Conservation (phyloP, 2,888 invertebrate genomes). For the Arenicola marina region DNA sequence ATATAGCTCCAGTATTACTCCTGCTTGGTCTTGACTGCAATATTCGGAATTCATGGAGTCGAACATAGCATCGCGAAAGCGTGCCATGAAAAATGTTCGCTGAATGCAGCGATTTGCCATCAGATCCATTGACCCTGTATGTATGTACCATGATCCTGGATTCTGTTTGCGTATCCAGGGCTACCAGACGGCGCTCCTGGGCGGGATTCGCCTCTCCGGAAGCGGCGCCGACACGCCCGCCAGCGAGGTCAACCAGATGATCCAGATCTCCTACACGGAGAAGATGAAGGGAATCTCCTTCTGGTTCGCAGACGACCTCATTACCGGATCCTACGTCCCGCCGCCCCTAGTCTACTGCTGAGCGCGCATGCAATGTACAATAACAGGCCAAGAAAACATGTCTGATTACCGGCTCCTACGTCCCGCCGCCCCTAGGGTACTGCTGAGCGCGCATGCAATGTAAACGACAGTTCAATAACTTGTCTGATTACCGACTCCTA, state of each 20-base stretch:
- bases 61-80: no score
- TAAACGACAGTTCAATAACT: no score
- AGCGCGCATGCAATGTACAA: background rate
- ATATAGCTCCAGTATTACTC: no score
- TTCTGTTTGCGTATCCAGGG: no score
- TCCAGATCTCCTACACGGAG: background rate
- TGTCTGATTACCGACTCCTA: background rate
- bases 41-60: no score
- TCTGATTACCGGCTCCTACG: background rate
- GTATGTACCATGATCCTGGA: no score
- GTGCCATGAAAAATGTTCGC: no score
- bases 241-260: conserved; percentile 5
- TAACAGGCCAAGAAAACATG: no score
- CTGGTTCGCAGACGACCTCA: conserved; percentile 5
- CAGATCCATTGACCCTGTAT: no score
- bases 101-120: no score
- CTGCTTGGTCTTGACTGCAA: no score
- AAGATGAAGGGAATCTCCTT: background rate
- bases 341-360: background rate
- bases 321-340: background rate
- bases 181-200: background rate
- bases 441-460: background rate
- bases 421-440: background rate
- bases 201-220: background rate
- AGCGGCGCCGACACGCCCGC: background rate